Percentiles rank a stretch among this genome's conserved stretches.
These are phyloP conservation scores for Drosophila formosana DNA, from an alignment of 2,888 invertebrate species.

Conservation along the genomic window DNA sequence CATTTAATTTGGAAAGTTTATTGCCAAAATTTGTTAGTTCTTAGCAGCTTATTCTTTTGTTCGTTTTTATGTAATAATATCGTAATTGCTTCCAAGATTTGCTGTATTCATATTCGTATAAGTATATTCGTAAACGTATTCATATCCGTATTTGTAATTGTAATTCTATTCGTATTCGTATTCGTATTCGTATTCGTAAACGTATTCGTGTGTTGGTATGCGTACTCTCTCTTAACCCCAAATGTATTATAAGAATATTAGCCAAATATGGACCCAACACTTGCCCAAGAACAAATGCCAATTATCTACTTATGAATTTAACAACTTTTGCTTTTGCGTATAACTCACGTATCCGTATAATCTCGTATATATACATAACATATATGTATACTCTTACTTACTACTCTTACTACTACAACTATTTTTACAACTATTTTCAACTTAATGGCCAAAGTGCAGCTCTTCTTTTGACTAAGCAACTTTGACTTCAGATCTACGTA, in stretches of 20 bases:
- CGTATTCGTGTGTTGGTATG: slow-evolving; percentile 46
- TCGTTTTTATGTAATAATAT: slow-evolving; percentile 29
- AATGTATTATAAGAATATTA: slow-evolving; percentile 14
- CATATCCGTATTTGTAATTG: slow-evolving; percentile 32
- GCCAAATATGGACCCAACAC: slow-evolving; percentile 30
- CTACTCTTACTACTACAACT: slow-evolving; percentile 9
- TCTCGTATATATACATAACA: slow-evolving; percentile 21
- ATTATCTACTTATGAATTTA: slow-evolving; percentile 18
- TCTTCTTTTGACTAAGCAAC: slow-evolving; percentile 26
- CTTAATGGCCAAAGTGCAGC: slow-evolving; percentile 28
- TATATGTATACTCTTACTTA: slow-evolving; percentile 10
- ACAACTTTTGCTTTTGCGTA: slow-evolving; percentile 44
- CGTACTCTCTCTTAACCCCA: slow-evolving; percentile 32
- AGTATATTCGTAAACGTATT: slow-evolving; percentile 27
- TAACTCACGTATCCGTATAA: slow-evolving; percentile 38
- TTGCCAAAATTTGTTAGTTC: slow-evolving; percentile 61
- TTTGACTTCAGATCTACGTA: slow-evolving; percentile 19
- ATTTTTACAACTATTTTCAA: not conserved
- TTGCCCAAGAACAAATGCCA: slow-evolving; percentile 19
- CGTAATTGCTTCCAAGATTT: slow-evolving; percentile 48
- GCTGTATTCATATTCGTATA: slow-evolving; percentile 32
- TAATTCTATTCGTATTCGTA: slow-evolving; percentile 14
- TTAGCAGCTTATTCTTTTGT: slow-evolving; percentile 41
- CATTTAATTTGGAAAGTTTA: slow-evolving; percentile 55
- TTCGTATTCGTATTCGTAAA: slow-evolving; percentile 24